These are phyloP conservation scores for Metellina segmentata DNA, from an alignment of 2,888 invertebrate species.

Conservation along the genomic window DNA sequence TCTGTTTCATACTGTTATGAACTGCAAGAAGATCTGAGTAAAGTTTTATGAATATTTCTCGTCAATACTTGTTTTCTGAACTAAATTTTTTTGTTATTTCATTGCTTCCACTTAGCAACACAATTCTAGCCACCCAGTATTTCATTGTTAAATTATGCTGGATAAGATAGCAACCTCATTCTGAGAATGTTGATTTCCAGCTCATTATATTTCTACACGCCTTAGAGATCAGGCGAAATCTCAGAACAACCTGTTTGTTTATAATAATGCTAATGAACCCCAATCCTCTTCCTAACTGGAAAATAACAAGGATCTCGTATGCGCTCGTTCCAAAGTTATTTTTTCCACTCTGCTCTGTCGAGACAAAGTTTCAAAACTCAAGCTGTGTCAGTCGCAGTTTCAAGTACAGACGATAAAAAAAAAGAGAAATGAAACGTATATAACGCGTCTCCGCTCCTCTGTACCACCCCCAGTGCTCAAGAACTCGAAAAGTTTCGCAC, in stretches of 20 bases:
- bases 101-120: too few species aligned
- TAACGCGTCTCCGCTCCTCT: background rate
- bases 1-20: too few species aligned
- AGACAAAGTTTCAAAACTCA: slow-evolving; percentile 11
- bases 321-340: background rate
- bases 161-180: too few species aligned
- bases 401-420: background rate
- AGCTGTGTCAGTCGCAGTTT: slow-evolving; percentile 27
- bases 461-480: background rate
- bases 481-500: slow-evolving; percentile 25
- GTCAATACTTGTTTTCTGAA: too few species aligned
- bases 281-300: background rate
- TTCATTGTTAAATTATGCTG: too few species aligned
- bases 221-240: background rate
- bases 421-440: background rate
- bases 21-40: too few species aligned
- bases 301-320: background rate
- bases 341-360: background rate
- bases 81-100: too few species aligned
- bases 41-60: too few species aligned
- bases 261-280: background rate
- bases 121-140: too few species aligned
- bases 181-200: background rate
- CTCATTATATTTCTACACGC: background rate
- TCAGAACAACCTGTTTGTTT: background rate